Evolutionary conservation across 2,113 vertebrate species (phyloP), one percentile per base, ranked within the genome.

Genomic region (Archilochus colubris): DNA sequence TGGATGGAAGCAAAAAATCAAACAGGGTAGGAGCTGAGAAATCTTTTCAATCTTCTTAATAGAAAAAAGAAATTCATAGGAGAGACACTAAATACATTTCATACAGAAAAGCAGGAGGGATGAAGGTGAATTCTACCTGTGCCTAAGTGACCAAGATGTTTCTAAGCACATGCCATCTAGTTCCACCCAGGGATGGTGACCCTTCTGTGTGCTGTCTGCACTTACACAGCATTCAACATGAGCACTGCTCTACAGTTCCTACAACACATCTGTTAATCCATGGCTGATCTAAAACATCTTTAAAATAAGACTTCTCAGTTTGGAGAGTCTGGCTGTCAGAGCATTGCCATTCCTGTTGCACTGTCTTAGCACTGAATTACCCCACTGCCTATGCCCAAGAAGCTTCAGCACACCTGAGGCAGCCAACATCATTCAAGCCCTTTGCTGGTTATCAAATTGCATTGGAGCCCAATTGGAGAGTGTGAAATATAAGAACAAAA

Each of bases 1-100:
- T 63, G 86, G 44, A 23, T 74, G 11, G n/a, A 79, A 94, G 68
- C 43, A 94, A 94, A 94, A 94, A 79, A 48, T 72, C 72, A 91
- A 78, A 53, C n/a, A 82, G 7, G 11, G 18, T 70, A 82, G n/a
- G 16, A 94, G 44, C 43, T 82, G 79, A 77, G 43, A 79, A 87
- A 59, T 59, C 12, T 36, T 91, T 94, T 95, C 76, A 55, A 23
- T 78, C 24, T 89, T 50, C 40, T 43, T 73, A 96, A 87, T 7
- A 61, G 30, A 73, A 95, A 40, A 40, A 90, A 89, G 12, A 84
- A 86, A 79, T 8, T 78, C 14, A 84, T 92, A 87, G 74, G 95
- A 86, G 53, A 91, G 59, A 53, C 58, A 62, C 57, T 59, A 77
- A 76, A 75, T 76, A 61, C 70, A 36, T 70, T 62, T 85, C 61